Percentiles rank a stretch among this genome's conserved stretches.
Evolutionary conservation across 2,888 invertebrate genomes (phyloP).

Genomic region (Oithona nana): DNA sequence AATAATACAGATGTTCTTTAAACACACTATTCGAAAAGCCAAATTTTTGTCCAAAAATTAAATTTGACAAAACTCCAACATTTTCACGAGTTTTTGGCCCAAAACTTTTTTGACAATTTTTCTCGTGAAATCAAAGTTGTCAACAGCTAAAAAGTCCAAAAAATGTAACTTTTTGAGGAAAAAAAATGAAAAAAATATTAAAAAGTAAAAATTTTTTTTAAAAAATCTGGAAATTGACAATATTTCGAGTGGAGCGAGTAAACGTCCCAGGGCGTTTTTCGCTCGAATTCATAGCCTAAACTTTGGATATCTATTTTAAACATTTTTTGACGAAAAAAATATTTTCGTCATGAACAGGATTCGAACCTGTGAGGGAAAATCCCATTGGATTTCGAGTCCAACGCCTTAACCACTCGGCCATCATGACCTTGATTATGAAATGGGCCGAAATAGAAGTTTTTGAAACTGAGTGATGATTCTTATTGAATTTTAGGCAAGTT

Average conservation of each 20-base stretch:
- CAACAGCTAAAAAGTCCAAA: too few species aligned
- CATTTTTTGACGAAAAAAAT: slow-evolving; percentile 16
- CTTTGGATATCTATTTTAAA: background rate
- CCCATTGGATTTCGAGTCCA: slow-evolving; percentile 69
- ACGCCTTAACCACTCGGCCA: slow-evolving; percentile 69
- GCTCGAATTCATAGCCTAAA: too few species aligned
- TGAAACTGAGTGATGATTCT: background rate
- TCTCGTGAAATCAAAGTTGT: too few species aligned
- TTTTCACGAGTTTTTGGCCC: too few species aligned
- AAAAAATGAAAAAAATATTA: slow-evolving; percentile 4
- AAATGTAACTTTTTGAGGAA: too few species aligned
- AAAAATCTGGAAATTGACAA: background rate
- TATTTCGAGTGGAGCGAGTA: background rate
- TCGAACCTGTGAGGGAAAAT: slow-evolving; percentile 65
- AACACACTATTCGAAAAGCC: too few species aligned
- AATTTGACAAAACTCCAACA: too few species aligned
- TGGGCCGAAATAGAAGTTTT: background rate
- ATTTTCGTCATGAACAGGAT: slow-evolving; percentile 40
- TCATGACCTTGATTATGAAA: slow-evolving; percentile 31
- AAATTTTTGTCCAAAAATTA: too few species aligned
- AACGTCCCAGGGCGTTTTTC: background rate
- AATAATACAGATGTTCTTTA: background rate
- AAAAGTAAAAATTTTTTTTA: background rate
- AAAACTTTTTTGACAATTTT: too few species aligned
- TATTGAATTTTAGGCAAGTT: too few species aligned